Base-by-base conservation (phyloP, 2,113 vertebrate species). In the Anoplopoma fimbria region DNA sequence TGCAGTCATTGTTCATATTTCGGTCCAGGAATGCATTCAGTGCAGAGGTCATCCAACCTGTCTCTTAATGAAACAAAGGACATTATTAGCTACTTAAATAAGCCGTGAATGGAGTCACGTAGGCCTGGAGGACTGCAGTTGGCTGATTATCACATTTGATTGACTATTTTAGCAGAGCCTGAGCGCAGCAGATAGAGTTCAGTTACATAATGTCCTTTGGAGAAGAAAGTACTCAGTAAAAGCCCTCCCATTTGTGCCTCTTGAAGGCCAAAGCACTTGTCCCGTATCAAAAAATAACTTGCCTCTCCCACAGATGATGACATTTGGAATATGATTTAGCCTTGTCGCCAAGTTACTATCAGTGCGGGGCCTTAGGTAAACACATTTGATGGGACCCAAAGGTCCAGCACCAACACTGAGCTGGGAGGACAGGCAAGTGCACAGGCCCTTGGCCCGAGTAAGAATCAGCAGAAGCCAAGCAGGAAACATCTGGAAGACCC, bases 401-500 rank as follows among this genome's bases (percentile, higher is more conserved):
- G 83, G 85, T 74, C 88, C 76, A 19, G 82, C 86, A 81, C 84
- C 83, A 82, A 77, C 75, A 55, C 77, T 75, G 77, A 84, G 69
- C 82, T 83, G 72, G 85, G 85, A 85, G 85, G 86, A 86, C 74
- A 91, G 81, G 87, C 91, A 85, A 87, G 92, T 88, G 90, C 47
- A 73, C 82, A 79, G 88, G 89, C 90, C 86, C 72, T 1, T 89
- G 76, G 86, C 89, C 88, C 79, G 45, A 64, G 76, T 81, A 82
- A 80, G 85, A 90, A 77, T 87, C 77, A 90, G 89, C 92, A 91
- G 91, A 88, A 92, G 90, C 91, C 91, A 94, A 90, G 93, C 96
- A 97, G 97, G 97, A 97, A 97, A 97, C 97, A 97, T 96, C 96
- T 97, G 96, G 95, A 94, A 92, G 91, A 87, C 60, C 55, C 83